Base-by-base conservation (phyloP, 2,888 invertebrate genomes). In the Antheraea assamensis region DNA sequence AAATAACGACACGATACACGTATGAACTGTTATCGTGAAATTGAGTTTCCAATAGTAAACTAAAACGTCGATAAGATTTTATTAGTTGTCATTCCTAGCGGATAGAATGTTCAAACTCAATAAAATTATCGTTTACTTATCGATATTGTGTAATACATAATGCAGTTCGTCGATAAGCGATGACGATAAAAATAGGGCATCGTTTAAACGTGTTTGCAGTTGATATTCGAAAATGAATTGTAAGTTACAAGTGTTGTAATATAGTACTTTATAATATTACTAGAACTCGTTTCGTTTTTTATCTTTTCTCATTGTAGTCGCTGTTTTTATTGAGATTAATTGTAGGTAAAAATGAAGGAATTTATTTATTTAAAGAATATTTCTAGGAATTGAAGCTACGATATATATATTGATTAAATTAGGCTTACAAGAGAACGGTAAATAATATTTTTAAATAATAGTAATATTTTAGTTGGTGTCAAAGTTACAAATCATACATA, bases 81-180 rank as follows among this genome's bases (percentile, higher is more conserved):
- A 52, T 71, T 31, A 74, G 27, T 52, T 42, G 71, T 61, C 49
- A 47, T 73, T 61, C 71, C 64, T 30, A 30, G 73, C 52, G 72
- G 68, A 77, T 42, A 71, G 71, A 74, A 75, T 77, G 79, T 78
- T 78, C 77, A 74, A 76, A 76, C 73, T 75, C 74, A 73, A 76
- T 76, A 78, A 76, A 75, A 75, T 72, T 75, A 76, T 77, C 76
- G 68, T 74, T 72, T 71, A 42, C 75, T 72, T 77, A 76, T 77
- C 78, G 75, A 78, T 79, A 74, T 75, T 76, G 79, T 76, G 79
- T 77, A 77, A 80, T 66, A 52, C 76, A 75, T 76, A 78, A 74
- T 74, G 74, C 74, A 73, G 71, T 72, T 75, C 78, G 76, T 80
- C 80, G 76, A 75, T 80, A 77, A 78, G 61, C 66, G 75, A 73